Conservation (phyloP, 2,113 vertebrate species). For the Actinemys pallida region DNA sequence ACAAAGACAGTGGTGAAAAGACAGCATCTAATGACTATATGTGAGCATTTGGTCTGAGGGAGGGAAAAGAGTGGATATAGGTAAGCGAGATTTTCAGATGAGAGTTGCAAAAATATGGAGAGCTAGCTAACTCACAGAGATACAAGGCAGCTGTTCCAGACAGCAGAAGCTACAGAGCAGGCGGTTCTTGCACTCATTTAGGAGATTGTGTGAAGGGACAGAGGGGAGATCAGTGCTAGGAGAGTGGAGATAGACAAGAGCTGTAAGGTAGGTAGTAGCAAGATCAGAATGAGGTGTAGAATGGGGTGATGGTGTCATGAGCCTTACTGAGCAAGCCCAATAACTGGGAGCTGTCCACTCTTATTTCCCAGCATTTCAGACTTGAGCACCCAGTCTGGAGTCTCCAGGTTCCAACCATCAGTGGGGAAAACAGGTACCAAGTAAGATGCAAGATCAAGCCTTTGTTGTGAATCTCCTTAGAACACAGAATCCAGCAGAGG, state of each 20-base stretch:
- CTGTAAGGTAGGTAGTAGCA: constrained; percentile 28
- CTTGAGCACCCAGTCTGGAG: not conserved
- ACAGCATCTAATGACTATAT: not conserved
- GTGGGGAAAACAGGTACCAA: not conserved
- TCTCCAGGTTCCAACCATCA: not conserved
- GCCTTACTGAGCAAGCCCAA: not conserved
- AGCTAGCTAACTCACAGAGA: constrained; percentile 5
- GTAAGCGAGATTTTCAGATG: not conserved
- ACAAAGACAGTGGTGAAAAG: not conserved
- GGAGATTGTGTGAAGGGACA: not conserved
- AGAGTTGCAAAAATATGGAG: constrained; percentile 30
- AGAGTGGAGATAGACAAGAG: constrained; percentile 1
- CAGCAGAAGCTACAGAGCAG: constrained; percentile 14
- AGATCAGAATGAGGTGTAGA: constrained; percentile 14
- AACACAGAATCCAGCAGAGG: not conserved
- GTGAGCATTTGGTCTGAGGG: not conserved
- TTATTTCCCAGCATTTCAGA: not conserved
- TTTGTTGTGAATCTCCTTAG: not conserved
- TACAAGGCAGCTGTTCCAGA: not conserved
- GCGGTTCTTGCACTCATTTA: not conserved
- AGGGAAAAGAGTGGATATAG: not conserved
- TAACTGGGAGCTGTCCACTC: not conserved
- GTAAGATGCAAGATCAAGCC: not conserved
- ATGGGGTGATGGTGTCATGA: not conserved
- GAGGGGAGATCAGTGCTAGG: not conserved